Percentiles rank a stretch among this genome's conserved stretches.
phyloP scores from a whole-genome alignment of 2,113 vertebrate species.

The Antechinus stuartii region DNA sequence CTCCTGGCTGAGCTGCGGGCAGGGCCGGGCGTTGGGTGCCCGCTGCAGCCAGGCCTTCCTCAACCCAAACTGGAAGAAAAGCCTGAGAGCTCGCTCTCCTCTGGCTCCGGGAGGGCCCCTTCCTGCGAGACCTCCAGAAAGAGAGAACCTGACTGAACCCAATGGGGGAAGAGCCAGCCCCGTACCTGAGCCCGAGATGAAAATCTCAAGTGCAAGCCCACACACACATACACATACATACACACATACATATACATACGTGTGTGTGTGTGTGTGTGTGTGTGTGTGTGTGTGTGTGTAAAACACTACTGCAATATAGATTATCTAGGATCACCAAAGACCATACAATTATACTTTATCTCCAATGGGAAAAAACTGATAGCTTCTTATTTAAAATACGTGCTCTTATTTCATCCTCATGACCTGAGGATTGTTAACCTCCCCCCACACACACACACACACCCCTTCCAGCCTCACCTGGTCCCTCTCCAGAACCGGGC shows the following conservation, averaged over 20 bases:
- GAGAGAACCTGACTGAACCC: background rate
- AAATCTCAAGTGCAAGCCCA: background rate
- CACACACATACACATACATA: no score
- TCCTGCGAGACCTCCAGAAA: background rate
- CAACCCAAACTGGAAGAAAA: background rate
- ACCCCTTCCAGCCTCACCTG: background rate
- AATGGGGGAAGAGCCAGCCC: background rate
- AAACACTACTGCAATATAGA: background rate
- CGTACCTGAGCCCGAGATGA: background rate
- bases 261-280: no score
- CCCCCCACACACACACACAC: no score
- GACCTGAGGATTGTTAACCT: background rate
- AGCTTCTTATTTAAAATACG: background rate
- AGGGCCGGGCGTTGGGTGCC: background rate
- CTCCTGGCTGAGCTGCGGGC: no score
- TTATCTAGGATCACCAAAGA: background rate
- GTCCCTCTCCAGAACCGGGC: background rate
- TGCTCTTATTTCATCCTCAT: background rate
- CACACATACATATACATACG: no score
- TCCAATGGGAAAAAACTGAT: background rate
- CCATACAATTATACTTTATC: background rate
- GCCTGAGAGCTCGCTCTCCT: background rate
- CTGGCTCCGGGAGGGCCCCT: background rate
- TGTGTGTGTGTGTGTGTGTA: no score
- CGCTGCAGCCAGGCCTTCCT: background rate